Percentiles rank a stretch among this genome's conserved stretches.
Evolutionary conservation across 2,113 vertebrate genomes (phyloP).

Genomic region (Epinephelus moara): DNA sequence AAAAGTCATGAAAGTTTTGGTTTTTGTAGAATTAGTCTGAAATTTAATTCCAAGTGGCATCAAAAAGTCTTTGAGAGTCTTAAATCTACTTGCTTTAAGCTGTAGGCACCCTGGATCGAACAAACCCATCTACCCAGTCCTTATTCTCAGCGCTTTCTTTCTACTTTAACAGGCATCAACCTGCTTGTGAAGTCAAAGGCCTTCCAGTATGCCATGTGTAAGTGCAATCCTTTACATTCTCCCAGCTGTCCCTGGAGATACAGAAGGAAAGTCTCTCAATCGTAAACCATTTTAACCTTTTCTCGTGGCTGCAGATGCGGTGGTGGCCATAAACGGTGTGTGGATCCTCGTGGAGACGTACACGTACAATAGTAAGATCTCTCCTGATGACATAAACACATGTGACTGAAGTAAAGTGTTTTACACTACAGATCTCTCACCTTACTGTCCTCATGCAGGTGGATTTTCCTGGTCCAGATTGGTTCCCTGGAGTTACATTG

Average conservation of each 20-base stretch:
- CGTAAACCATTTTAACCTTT: not conserved
- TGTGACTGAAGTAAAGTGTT: not conserved
- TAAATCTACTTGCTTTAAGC: no score
- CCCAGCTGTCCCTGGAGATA: not conserved
- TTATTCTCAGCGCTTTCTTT: slow-evolving; percentile 4
- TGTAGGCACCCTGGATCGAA: no score
- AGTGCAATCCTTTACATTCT: slow-evolving; percentile 77
- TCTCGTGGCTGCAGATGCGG: slow-evolving; percentile 85
- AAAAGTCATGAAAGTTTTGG: no score
- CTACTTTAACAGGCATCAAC: slow-evolving; percentile 89
- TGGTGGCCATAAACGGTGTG: slow-evolving; percentile 96
- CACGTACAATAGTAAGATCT: slow-evolving; percentile 89
- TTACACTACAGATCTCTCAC: not conserved
- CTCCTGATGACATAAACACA: not conserved
- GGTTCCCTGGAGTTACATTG: slow-evolving; percentile 95
- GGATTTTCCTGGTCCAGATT: slow-evolving; percentile 90
- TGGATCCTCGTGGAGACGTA: slow-evolving; percentile 98
- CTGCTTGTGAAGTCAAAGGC: slow-evolving; percentile 94
- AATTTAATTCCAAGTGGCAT: no score
- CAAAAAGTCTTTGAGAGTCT: no score
- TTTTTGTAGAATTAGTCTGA: no score
- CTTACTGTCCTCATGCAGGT: slow-evolving; percentile 79
- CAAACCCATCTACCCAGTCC: not conserved
- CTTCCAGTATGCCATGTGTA: slow-evolving; percentile 97
- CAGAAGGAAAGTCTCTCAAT: not conserved